phyloP scores from a whole-genome alignment of 2,113 vertebrate species.

The Prietella phreatophila region DNA sequence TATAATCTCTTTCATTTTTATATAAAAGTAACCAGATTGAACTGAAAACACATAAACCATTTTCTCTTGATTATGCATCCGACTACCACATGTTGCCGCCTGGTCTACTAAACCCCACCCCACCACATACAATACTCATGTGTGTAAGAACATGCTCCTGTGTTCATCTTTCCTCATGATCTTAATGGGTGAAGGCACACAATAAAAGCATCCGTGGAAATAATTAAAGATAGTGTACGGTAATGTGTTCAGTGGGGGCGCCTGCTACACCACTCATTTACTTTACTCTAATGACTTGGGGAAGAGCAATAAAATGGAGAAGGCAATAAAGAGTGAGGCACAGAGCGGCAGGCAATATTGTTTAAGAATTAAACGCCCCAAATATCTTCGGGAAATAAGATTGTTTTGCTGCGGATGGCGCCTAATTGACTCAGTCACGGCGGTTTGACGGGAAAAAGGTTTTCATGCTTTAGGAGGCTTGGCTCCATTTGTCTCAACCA shows the following conservation, averaged over 20 bases:
- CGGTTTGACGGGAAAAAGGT: constrained; percentile 70
- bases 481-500: constrained; percentile 68
- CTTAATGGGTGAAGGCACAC: constrained; percentile 68
- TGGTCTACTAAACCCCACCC: constrained; percentile 31
- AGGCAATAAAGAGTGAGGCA: constrained; percentile 59
- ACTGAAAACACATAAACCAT: neutral
- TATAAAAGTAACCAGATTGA: neutral
- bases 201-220: constrained; percentile 64
- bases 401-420: constrained; percentile 68
- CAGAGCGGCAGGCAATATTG: constrained; percentile 62
- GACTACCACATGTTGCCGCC: neutral
- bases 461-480: constrained; percentile 72
- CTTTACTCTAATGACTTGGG: constrained; percentile 63
- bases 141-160: constrained; percentile 49
- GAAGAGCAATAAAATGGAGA: constrained; percentile 60
- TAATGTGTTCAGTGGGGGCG: constrained; percentile 61
- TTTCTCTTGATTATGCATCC: neutral
- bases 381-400: constrained; percentile 74
- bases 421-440: constrained; percentile 77
- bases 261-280: constrained; percentile 64
- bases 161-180: constrained; percentile 58
- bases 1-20: neutral
- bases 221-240: constrained; percentile 65
- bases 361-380: constrained; percentile 70
- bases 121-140: constrained; percentile 39